Evolutionary conservation across 1,140 invertebrate genomes (phyloP).

Genomic region (Oryctes rhinoceros): DNA sequence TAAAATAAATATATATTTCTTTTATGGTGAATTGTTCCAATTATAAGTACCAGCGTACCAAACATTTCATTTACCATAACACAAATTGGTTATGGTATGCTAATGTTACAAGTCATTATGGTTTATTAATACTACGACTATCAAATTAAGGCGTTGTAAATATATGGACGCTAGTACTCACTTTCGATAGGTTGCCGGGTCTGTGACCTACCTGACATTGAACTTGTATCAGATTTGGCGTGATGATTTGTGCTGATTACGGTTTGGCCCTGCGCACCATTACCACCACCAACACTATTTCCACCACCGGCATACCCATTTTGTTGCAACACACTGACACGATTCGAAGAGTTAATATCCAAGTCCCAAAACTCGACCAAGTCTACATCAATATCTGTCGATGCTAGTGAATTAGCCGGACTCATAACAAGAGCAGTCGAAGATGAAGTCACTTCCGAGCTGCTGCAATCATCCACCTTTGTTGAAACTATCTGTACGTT

Average conservation of each 20-base stretch:
- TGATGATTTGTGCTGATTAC: slow-evolving; percentile 52
- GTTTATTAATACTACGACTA: neutral
- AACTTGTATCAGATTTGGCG: slow-evolving; percentile 61
- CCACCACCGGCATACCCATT: slow-evolving; percentile 51
- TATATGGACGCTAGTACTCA: neutral
- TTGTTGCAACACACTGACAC: slow-evolving; percentile 55
- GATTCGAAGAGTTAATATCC: slow-evolving; percentile 58
- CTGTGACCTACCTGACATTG: slow-evolving; percentile 61
- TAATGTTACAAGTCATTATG: neutral
- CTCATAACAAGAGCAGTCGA: slow-evolving; percentile 71
- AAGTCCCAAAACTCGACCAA: slow-evolving; percentile 80
- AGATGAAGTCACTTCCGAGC: slow-evolving; percentile 78
- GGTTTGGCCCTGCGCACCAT: slow-evolving; percentile 54
- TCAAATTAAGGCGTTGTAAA: neutral
- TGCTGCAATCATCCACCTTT: slow-evolving; percentile 72
- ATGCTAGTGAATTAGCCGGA: slow-evolving; percentile 74
- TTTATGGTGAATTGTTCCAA: no score
- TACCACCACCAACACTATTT: slow-evolving; percentile 12
- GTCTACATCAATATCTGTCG: slow-evolving; percentile 71
- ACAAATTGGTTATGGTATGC: no score
- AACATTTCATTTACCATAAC: no score
- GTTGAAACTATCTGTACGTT: slow-evolving; percentile 72
- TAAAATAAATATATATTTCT: no score
- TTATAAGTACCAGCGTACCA: no score
- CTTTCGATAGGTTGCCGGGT: slow-evolving; percentile 28